Evolutionary conservation across 2,888 invertebrate genomes (phyloP), one percentile per base, ranked within the genome.

Genomic region (Nomada lathburiana): DNA sequence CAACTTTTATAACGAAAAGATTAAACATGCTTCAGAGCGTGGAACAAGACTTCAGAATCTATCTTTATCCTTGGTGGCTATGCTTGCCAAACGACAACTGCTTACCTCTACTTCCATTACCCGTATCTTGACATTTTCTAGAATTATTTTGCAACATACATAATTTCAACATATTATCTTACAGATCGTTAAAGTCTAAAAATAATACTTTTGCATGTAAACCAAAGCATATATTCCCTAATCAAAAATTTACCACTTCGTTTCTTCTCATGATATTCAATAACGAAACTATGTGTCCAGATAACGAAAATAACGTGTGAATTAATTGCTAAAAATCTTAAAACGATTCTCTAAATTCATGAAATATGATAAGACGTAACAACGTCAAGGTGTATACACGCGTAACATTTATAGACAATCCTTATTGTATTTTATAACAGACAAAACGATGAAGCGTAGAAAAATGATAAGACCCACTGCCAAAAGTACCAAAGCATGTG

Each of bases 11-110:
- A 80, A 36, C 59, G 23, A 64, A 69, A 64, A 68, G 78, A 80
- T 78, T 82, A 84, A 86, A 86, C 72, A 76, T 64, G 80, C 69
- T 76, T 29, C 75, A 65, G 69, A 76, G 74, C 73, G 65, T 76
- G 75, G 82, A 79, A 88, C 85, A 85, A 80, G 82, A 83, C 75
- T 84, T 80, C 60, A 67, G 80, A 64, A 80, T 89, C 89, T 90
- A 90, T 90, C 87, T 90, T 90, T 90, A 89, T 85, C 86, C 89
- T 67, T 78, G 81, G 77, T 85, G 81, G 84, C 84, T 86, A 84
- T 76, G 86, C 87, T 88, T 88, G 89, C 85, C 90, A 87, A 90
- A 88, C 89, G 89, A 86, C 89, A 89, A 86, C 86, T 86, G 87
- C 84, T 76, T 75, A 81, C 84, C 77, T 85, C 86, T 87, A 75